Conservation (phyloP, 2,888 invertebrate genomes). For the Eristalis intricaria region DNA sequence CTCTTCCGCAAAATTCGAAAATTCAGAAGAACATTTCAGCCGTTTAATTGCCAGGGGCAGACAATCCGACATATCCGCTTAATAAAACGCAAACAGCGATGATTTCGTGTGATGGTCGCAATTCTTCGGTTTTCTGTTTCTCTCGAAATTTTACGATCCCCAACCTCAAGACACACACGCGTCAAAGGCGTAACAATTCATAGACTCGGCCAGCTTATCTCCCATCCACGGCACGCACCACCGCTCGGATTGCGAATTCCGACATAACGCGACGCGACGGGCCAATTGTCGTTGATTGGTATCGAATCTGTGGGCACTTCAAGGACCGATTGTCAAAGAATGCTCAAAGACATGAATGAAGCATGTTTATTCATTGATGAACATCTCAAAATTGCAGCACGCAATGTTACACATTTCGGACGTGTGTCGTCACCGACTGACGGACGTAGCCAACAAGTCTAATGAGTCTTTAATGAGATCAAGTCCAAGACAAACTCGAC, state of each 20-base stretch:
- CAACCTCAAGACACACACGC: not conserved
- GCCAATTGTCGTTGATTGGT: not conserved
- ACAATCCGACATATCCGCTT: not conserved
- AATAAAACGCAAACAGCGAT: not conserved
- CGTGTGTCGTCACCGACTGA: not conserved
- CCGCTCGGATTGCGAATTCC: not conserved
- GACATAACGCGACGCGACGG: not conserved
- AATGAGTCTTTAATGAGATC: slow-evolving; percentile 1
- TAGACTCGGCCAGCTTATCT: not conserved
- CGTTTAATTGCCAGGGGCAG: not conserved
- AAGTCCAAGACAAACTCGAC: not conserved
- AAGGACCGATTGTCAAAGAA: not conserved
- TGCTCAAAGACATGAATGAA: not conserved
- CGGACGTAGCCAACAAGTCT: not conserved
- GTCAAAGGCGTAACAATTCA: not conserved
- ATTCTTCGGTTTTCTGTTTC: not conserved
- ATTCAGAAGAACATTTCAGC: no score
- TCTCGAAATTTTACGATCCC: not conserved
- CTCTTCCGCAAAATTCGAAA: no score
- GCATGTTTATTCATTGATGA: not conserved
- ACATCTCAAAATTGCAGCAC: not conserved
- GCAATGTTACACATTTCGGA: not conserved
- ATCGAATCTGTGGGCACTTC: not conserved
- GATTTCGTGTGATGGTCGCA: not conserved
- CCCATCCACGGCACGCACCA: not conserved